Evolutionary conservation across 2,797 vertebrate genomes (phyloP), one percentile per base, ranked within the genome.

Genomic region (Fratercula arctica): DNA sequence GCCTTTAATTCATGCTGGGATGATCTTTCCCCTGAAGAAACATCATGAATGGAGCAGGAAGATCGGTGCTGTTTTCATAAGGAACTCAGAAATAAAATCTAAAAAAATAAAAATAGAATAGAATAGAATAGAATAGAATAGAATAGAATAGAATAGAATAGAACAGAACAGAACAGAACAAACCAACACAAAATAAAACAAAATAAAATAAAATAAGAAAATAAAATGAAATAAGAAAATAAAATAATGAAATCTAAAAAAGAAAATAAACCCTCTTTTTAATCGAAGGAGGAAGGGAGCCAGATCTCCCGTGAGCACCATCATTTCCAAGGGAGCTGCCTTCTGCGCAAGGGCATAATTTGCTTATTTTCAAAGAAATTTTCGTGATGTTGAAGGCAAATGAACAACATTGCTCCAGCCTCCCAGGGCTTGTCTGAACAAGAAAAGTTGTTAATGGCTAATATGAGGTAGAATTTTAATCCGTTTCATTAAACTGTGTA

Each of bases 331-430:
- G 69, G 57, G n/a, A 74, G 48, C 41, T 89, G 26, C 72, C 78
- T 67, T 59, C 72, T 92, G 66, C 82, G 59, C 72, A 78, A 96
- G 33, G 66, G 66, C 5, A 4, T 87, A 33, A 95, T 95, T 96
- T 96, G 91, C 91, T 95, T 95, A 77, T 94, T 97, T 96, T 96
- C 89, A 96, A 96, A 87, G 59, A 88, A 94, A 96, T 95, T 89
- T 87, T 64, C 70, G 91, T 46, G 59, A 67, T 87, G 76, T 91
- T 57, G 68, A 74, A 95, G 77, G 90, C 89, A 91, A 87, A 93
- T 54, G 19, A 96, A 51, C 84, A 89, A 76, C 56, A 26, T 48
- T 45, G 33, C 41, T 88, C 39, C 85, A 86, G 69, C 39, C 82
- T 93, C 79, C 41, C 33, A 46, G 53, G 87, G 66, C 94, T 91